Conservation (phyloP, 2,888 invertebrate species). For the Synanthedon formicaeformis region DNA sequence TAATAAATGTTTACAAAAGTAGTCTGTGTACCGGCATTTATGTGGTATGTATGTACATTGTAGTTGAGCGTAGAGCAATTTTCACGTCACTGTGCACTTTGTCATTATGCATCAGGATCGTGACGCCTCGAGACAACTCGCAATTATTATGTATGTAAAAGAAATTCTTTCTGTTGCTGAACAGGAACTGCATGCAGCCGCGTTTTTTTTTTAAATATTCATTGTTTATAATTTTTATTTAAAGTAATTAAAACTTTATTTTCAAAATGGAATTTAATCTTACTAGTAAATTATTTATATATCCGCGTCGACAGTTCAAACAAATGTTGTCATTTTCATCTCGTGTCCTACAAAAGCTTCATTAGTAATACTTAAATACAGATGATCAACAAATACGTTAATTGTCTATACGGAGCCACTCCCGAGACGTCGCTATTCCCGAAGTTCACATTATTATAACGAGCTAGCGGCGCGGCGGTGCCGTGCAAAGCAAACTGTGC, state of each 20-base stretch:
- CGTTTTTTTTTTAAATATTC: conserved; percentile 1
- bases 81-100: conserved; percentile 68
- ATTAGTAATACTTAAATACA: background rate
- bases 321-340: no score
- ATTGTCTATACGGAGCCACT: conserved; percentile 14
- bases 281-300: no score
- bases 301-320: no score
- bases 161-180: conserved; percentile 57
- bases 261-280: no score
- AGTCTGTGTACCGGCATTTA: conserved; percentile 7
- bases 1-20: conserved; percentile 7
- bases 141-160: conserved; percentile 70
- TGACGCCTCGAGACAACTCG: conserved; percentile 68
- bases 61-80: conserved; percentile 52
- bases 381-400: background rate
- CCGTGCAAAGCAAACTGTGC: conserved; percentile 63
- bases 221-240: background rate
- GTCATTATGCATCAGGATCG: conserved; percentile 69
- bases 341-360: no score
- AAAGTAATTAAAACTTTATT: no score
- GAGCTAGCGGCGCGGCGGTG: conserved; percentile 53
- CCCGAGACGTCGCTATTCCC: conserved; percentile 59
- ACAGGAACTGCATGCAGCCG: conserved; percentile 38
- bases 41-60: conserved; percentile 2
- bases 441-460: conserved; percentile 71